Conservation (phyloP, 2,113 vertebrate genomes). For the Colius striatus region DNA sequence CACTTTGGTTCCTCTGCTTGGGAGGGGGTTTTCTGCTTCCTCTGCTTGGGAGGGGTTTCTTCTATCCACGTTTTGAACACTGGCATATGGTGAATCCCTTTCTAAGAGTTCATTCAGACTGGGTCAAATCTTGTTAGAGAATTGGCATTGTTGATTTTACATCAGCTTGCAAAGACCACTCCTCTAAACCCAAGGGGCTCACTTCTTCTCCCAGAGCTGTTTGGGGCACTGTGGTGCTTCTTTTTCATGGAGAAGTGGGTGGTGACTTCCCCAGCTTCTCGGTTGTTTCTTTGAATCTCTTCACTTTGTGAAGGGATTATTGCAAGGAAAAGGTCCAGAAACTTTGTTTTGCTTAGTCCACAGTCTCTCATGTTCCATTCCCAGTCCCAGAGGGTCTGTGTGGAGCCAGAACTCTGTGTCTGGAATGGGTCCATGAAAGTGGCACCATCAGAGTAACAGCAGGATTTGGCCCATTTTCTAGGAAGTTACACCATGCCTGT, state of each 20-base stretch:
- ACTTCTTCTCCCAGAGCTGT: neutral
- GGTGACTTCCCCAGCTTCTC: neutral
- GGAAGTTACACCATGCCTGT: slow-evolving; percentile 11
- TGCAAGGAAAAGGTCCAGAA: neutral
- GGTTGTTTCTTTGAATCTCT: neutral
- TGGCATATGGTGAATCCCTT: neutral
- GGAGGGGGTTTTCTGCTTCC: neutral
- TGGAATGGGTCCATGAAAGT: neutral
- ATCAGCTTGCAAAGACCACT: neutral
- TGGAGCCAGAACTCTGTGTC: neutral
- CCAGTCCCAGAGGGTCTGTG: neutral
- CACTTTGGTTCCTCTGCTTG: neutral
- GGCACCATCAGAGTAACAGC: neutral
- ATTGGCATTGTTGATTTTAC: neutral
- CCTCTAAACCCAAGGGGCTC: neutral
- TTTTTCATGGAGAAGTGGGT: neutral
- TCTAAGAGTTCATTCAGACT: neutral
- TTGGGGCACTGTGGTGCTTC: neutral
- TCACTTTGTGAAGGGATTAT: neutral
- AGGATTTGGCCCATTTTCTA: slow-evolving; percentile 27
- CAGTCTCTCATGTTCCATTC: neutral
- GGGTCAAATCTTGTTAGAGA: neutral
- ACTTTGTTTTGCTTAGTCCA: neutral
- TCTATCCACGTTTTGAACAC: neutral
- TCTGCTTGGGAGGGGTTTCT: neutral